phyloP scores from a whole-genome alignment of 2,888 invertebrate genomes.

The Callyntrura sp. region DNA sequence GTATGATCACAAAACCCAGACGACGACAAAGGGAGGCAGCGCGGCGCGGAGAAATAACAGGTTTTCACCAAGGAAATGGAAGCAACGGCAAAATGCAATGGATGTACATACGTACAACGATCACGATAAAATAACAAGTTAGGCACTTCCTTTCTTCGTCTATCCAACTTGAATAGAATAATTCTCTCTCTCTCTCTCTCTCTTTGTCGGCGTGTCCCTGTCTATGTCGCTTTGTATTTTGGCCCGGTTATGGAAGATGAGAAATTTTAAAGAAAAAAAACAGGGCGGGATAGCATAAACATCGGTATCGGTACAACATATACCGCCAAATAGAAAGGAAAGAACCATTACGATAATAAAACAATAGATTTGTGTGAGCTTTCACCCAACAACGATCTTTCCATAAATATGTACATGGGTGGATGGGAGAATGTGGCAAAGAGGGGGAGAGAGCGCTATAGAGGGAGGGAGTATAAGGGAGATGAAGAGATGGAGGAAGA shows the following conservation, averaged over 20 bases:
- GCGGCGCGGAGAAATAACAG: too few relatives aligned
- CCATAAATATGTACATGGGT: neutral
- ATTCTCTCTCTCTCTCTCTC: neutral
- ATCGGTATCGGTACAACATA: too few relatives aligned
- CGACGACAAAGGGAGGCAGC: neutral
- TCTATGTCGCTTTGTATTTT: neutral
- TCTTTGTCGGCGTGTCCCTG: too few relatives aligned
- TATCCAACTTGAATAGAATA: neutral
- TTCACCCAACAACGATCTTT: neutral
- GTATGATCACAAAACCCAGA: conserved; percentile 18
- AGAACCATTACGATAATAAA: conserved; percentile 22
- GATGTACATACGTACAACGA: neutral
- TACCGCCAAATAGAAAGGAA: neutral
- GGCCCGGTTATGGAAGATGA: neutral
- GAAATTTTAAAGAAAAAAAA: neutral
- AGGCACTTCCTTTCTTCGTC: neutral
- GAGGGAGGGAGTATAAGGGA: neutral
- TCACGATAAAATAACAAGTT: neutral
- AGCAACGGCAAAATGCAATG: neutral
- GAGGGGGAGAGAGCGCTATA: too few relatives aligned
- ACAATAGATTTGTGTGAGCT: conserved; percentile 33
- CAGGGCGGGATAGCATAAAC: neutral
- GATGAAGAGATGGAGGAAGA: neutral
- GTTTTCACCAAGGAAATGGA: neutral
- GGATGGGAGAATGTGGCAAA: too few relatives aligned